Base-by-base conservation (phyloP, 1,140 invertebrate species). In the Drosophila sproati region DNA sequence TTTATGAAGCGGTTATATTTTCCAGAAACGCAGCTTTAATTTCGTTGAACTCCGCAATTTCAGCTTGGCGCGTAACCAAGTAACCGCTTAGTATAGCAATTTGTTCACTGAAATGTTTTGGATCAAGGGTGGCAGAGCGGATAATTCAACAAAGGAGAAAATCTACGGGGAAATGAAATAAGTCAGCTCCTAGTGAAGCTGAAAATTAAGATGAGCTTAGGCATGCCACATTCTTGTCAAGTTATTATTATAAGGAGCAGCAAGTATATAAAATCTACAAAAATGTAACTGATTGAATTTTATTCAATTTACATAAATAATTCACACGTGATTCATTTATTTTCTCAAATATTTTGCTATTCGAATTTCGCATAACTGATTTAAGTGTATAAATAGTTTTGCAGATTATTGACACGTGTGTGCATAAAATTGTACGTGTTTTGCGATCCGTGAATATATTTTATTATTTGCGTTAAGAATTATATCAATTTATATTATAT, bases 41-140 rank as follows among this genome's bases (percentile, higher is more conserved):
- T 74, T 74, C 66, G 57, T 70, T 74, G 57, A 74, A 74, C 70
- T 74, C 70, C 57, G 72, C 67, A 45, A 57, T 64, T 70, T 67
- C 67, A 51, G 6, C 52, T 71, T 63, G 67, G 59, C 60, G 59
- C 57, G 60, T 47, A 71, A 71, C 73, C 73, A 64, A 59, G 60
- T 45, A 71, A 75, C 67, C 47, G 67, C 60, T 63, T 63, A 57
- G 51, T 51, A 6, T 39, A 32, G 37, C 62, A 64, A 32, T 63
- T 55, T 62, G 39, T 54, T 59, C 6, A 43, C 43, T 39, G 20
- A 29, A 62, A 62, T 57, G 62, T 37, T 41, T 12, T 32, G n/a
- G 60, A 5, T 61, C 57, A 47, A 10, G 37, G 8, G 43, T 8
- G 57, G n/a, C n/a, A 12, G 32, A 43, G 7, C 43, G 12, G 57